Percentiles rank a stretch among this genome's conserved stretches.
These are phyloP conservation scores for Myopa testacea DNA, from an alignment of 2,888 invertebrate genomes.

Conservation along the genomic window DNA sequence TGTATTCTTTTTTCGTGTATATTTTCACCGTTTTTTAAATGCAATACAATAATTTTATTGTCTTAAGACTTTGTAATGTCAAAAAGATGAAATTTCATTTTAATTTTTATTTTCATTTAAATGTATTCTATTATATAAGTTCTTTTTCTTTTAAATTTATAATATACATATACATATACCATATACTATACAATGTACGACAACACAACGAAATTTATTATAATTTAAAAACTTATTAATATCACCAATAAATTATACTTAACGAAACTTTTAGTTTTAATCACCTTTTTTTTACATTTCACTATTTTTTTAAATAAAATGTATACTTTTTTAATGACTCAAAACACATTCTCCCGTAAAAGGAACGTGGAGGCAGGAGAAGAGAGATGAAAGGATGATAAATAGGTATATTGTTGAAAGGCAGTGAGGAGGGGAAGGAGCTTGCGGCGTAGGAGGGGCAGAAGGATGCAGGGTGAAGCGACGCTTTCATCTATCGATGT, in stretches of 20 bases:
- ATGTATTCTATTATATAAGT: neutral
- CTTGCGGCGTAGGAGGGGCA: no score
- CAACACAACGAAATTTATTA: slow-evolving; percentile 20
- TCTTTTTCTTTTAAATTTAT: neutral
- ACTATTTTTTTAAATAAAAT: neutral
- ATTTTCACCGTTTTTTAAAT: slow-evolving; percentile 16
- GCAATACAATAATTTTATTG: no score
- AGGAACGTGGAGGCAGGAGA: no score
- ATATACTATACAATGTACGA: slow-evolving; percentile 1
- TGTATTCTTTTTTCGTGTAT: no score
- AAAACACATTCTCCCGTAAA: no score
- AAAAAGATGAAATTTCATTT: no score
- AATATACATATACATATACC: neutral
- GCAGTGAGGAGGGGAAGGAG: no score
- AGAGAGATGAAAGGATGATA: no score
- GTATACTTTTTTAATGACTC: neutral
- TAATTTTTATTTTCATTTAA: slow-evolving; percentile 11
- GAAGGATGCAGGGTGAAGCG: neutral
- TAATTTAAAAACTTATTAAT: neutral
- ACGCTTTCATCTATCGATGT: neutral
- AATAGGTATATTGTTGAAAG: no score
- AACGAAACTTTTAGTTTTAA: slow-evolving; percentile 4
- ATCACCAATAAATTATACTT: neutral
- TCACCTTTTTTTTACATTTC: neutral
- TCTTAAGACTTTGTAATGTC: slow-evolving; percentile 10